Conservation (phyloP, 2,888 invertebrate species). For the Lamellibrachia columna region DNA sequence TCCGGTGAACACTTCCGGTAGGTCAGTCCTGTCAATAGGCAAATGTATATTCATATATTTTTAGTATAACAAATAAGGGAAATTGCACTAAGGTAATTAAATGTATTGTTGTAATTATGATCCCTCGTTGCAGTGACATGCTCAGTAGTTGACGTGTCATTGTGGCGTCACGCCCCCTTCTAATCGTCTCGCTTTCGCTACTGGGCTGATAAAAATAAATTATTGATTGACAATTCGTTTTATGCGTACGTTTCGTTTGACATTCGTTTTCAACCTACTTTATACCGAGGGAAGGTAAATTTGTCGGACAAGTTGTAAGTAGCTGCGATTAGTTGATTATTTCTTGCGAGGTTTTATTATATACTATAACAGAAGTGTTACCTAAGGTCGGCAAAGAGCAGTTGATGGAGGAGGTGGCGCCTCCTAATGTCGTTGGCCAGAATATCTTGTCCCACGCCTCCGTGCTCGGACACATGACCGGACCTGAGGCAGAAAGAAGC, state of each 20-base stretch:
- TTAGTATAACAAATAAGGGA: neutral
- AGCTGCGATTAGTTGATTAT: neutral
- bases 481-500: neutral
- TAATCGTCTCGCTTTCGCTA: no score
- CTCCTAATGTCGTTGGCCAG: conserved; percentile 1
- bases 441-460: neutral
- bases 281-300: neutral
- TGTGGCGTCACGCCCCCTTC: no score
- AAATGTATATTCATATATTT: neutral
- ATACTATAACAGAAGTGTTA: neutral
- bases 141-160: no score
- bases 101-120: no score
- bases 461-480: neutral
- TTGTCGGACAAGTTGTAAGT: neutral
- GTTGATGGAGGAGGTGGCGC: neutral
- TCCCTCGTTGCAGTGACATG: no score
- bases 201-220: no score
- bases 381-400: neutral
- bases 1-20: neutral
- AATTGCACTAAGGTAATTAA: neutral
- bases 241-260: neutral
- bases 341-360: neutral
- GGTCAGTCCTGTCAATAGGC: neutral
- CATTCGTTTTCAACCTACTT: neutral
- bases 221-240: no score